A percentile compares a stretch with the other conserved stretches of the same genome.
Conservation (phyloP, 2,888 invertebrate genomes). For the Luperina nickerlii region DNA sequence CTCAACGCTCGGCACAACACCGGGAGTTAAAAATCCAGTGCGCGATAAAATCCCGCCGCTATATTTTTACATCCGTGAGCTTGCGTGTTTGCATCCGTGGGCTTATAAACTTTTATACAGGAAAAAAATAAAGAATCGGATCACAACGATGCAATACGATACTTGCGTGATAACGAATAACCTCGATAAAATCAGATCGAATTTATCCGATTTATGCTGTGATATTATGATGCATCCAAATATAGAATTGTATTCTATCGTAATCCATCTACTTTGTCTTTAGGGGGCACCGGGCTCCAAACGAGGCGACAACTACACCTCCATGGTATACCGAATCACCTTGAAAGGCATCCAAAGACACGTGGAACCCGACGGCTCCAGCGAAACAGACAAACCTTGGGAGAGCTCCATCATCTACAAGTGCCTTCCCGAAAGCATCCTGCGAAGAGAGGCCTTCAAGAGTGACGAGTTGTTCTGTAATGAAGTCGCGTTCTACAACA, state of each 20-base stretch:
- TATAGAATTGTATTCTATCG: background rate
- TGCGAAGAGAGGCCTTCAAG: conserved; percentile 92
- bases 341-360: conserved; percentile 88
- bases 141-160: too few species aligned
- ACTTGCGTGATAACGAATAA: too few species aligned
- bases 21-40: too few species aligned
- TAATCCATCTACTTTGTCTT: background rate
- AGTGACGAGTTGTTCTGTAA: conserved; percentile 93
- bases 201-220: background rate
- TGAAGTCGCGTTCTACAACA: conserved; percentile 93
- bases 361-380: conserved; percentile 75
- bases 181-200: too few species aligned
- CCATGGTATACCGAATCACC: conserved; percentile 92
- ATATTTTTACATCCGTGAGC: too few species aligned
- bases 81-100: too few species aligned
- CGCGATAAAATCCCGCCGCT: too few species aligned
- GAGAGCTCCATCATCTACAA: conserved; percentile 93
- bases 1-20: too few species aligned
- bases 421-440: conserved; percentile 92
- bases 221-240: background rate
- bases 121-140: too few species aligned
- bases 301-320: conserved; percentile 94
- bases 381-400: conserved; percentile 89
- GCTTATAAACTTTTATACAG: too few species aligned
- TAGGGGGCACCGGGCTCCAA: conserved; percentile 93